Evolutionary conservation across 1,140 invertebrate species (phyloP), one percentile per base, ranked within the genome.

Genomic region (Lerema accius): DNA sequence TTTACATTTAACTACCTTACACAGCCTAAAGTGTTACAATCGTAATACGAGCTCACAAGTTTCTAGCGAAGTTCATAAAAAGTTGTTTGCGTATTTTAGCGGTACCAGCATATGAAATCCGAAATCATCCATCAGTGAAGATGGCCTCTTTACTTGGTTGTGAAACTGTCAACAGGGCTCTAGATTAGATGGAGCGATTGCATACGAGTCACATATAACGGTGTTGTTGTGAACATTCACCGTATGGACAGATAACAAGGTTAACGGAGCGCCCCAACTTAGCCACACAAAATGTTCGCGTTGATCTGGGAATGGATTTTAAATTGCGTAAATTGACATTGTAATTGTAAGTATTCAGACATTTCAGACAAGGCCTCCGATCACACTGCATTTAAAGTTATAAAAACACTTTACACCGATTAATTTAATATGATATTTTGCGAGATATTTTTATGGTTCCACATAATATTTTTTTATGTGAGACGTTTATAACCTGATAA

Each of bases 231-330:
- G 63, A 56, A 59, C 56, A 59, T 59, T 39, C 32, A 51, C 59
- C 51, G 43, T 65, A 65, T 63, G 50, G 70, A 63, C 66, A 82
- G 76, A 82, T 85, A 85, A 81, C 72, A 82, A 79, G 82, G 82
- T 84, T 80, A 84, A 77, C 77, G 68, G 82, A 76, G 72, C 76
- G 65, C 65, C 73, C 67, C 67, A 32, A 32, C 28, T 7, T 60
- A 60, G 63, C 73, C 70, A 84, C 80, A 81, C 74, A 45, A 79
- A 78, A 80, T 77, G 72, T 59, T 46, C 45, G 53, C 32, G 40
- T 43, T n/a, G 4, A 3, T 9, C 14, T 63, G 49, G 64, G 42
- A 15, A n/a, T 16, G 10, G n/a, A 56, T 11, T 28, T 17, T 4
- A 45, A 43, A 56, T 56, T 49, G 9, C 17, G 28, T 32, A 32